Evolutionary conservation across 1,140 invertebrate species (phyloP).

Genomic region (Ostrea denselamellosa): DNA sequence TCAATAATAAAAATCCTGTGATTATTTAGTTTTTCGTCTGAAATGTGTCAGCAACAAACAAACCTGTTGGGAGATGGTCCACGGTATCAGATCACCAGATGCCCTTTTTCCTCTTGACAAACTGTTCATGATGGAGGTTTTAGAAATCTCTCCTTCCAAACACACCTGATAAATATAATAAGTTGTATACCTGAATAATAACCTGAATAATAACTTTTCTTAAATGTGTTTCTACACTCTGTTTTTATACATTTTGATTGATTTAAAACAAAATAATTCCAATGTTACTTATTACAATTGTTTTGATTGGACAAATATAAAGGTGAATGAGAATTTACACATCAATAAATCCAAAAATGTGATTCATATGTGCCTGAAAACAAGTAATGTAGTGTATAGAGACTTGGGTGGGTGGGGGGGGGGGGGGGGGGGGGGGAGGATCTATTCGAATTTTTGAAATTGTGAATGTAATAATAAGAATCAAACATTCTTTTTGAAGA

Average conservation of each 20-base stretch:
- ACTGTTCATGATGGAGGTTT: slow-evolving; percentile 87
- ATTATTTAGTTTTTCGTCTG: not conserved
- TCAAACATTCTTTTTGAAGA: too few relatives aligned
- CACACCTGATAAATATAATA: slow-evolving; percentile 84
- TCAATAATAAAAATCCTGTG: too few relatives aligned
- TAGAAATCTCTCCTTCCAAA: slow-evolving; percentile 96
- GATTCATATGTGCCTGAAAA: too few relatives aligned
- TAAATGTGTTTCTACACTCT: not conserved
- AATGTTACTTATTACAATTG: not conserved
- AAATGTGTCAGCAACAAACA: not conserved
- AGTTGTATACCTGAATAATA: not conserved
- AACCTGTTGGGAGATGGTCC: slow-evolving; percentile 96
- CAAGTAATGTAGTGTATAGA: too few relatives aligned
- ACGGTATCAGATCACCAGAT: slow-evolving; percentile 97
- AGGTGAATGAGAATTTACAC: too few relatives aligned
- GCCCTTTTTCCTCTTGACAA: slow-evolving; percentile 92
- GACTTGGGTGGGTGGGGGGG: too few relatives aligned
- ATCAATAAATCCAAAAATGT: too few relatives aligned
- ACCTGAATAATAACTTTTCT: not conserved
- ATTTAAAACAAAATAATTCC: not conserved
- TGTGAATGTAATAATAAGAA: too few relatives aligned
- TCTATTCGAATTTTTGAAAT: too few relatives aligned
- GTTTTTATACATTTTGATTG: not conserved
- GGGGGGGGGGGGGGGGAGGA: too few relatives aligned
- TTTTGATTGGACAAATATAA: too few relatives aligned